phyloP scores from a whole-genome alignment of 2,797 vertebrate species.

The Fundulus diaphanus region DNA sequence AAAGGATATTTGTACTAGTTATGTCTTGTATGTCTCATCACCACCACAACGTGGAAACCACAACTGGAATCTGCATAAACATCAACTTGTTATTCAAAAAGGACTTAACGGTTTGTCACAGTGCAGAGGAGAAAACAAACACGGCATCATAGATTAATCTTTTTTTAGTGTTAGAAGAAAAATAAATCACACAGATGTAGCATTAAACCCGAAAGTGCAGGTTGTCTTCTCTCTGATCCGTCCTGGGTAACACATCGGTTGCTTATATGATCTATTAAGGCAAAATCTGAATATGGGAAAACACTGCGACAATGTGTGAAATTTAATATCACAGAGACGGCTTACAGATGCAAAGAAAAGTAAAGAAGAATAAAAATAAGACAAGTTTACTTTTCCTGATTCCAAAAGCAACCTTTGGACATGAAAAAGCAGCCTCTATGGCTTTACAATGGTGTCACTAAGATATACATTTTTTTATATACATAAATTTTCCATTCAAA shows the following conservation, averaged over 20 bases:
- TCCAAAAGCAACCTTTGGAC: background rate
- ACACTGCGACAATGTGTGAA: background rate
- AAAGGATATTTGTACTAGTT: conserved; percentile 53
- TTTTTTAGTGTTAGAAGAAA: conserved; percentile 28
- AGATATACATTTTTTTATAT: background rate
- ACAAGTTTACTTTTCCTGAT: background rate
- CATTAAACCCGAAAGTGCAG: background rate
- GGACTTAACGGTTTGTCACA: conserved; percentile 18
- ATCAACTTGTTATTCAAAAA: conserved; percentile 47
- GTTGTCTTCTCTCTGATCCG: background rate
- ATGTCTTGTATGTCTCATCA: conserved; percentile 36
- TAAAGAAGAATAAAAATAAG: background rate
- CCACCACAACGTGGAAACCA: conserved; percentile 21
- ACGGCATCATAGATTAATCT: conserved; percentile 13
- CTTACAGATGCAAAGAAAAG: background rate
- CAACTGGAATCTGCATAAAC: conserved; percentile 20
- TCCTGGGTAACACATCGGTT: background rate
- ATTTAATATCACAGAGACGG: background rate
- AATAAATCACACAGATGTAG: conserved; percentile 8
- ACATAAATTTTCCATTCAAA: background rate
- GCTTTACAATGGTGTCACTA: background rate
- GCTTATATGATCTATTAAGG: conserved; percentile 3
- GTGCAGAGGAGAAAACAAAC: conserved; percentile 15
- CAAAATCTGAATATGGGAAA: background rate
- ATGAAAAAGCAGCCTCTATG: background rate